Conservation (phyloP, 2,113 vertebrate species). For the Cinclus cinclus region DNA sequence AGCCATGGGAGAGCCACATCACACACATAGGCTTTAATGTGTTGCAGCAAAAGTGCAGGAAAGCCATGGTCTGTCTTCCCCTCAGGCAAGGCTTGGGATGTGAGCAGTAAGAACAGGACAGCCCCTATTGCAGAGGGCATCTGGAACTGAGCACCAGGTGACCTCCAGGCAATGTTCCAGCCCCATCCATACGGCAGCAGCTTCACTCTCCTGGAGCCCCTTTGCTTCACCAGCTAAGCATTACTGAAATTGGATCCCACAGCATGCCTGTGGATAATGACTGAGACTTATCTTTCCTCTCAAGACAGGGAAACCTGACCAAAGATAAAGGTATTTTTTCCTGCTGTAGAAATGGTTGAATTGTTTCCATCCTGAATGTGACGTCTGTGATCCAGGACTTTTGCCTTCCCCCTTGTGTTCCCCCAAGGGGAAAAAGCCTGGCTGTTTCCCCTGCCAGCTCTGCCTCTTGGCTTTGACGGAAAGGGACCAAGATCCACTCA, state of each 20-base stretch:
- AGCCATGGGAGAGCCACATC: neutral
- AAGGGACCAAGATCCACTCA: neutral
- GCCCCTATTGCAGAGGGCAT: neutral
- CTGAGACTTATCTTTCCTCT: neutral
- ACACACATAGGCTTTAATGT: rapidly evolving
- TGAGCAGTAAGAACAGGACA: neutral
- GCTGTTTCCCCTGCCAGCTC: neutral
- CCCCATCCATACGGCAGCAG: neutral
- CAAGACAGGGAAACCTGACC: neutral
- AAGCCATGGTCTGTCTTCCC: neutral
- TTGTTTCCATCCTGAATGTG: neutral
- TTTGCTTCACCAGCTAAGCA: rapidly evolving
- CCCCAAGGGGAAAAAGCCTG: neutral
- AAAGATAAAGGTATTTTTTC: neutral
- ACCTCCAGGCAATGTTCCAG: neutral
- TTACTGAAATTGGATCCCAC: neutral
- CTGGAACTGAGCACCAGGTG: neutral
- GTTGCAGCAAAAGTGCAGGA: neutral
- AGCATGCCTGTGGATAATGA: neutral
- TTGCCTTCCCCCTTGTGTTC: neutral
- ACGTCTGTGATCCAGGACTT: neutral
- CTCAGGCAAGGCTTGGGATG: neutral
- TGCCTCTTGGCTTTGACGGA: neutral
- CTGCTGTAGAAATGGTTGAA: neutral
- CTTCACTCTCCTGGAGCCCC: neutral